A percentile compares a stretch with the other conserved stretches of the same genome.
phyloP scores from a whole-genome alignment of 2,797 vertebrate genomes.

The Poeciliopsis presidionis region DNA sequence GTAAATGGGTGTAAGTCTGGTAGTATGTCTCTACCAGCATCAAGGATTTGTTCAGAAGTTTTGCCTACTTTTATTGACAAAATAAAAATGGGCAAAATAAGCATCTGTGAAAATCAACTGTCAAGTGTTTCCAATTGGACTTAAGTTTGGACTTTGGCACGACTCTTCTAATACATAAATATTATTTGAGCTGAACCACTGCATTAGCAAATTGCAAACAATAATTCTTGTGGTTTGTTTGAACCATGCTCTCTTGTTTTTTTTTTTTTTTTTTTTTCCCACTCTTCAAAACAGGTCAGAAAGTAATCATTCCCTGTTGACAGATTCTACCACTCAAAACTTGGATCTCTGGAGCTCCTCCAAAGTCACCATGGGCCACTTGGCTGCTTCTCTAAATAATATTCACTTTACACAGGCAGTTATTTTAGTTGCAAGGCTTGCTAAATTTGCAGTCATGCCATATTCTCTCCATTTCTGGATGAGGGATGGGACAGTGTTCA shows the following conservation, averaged over 20 bases:
- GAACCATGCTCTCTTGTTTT: neutral
- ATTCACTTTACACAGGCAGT: neutral
- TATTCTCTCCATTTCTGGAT: neutral
- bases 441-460: neutral
- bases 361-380: neutral
- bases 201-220: neutral
- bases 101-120: neutral
- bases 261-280: neutral
- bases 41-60: neutral
- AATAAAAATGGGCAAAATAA: neutral
- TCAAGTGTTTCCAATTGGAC: neutral
- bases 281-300: neutral
- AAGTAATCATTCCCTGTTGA: neutral
- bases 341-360: neutral
- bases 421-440: neutral
- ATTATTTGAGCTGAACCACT: neutral
- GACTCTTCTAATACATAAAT: neutral
- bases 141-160: neutral
- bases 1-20: neutral
- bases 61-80: neutral
- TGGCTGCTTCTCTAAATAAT: neutral
- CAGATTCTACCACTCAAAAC: neutral
- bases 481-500: neutral
- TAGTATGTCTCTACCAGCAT: neutral
- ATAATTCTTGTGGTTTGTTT: neutral